phyloP scores from a whole-genome alignment of 2,113 vertebrate species.

The Chionis minor region DNA sequence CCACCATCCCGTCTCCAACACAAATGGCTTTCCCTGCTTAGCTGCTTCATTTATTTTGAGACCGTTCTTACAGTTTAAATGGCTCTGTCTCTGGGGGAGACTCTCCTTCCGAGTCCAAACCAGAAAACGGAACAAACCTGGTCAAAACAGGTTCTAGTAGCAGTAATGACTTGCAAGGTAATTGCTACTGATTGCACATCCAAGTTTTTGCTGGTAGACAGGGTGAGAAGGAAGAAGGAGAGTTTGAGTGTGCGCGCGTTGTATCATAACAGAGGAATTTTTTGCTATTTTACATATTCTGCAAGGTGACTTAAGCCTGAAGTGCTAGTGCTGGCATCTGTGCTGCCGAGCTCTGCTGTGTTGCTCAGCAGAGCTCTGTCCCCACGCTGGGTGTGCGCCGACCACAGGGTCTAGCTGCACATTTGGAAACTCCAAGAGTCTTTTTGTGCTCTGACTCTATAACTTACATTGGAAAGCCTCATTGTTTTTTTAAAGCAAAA shows the following conservation, averaged over 20 bases:
- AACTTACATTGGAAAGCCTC: not conserved
- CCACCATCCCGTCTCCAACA: not conserved
- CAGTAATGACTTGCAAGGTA: not conserved
- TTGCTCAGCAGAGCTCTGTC: not conserved
- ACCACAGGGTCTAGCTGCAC: not conserved
- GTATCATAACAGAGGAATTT: not conserved
- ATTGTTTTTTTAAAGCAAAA: not conserved
- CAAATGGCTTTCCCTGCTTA: not conserved
- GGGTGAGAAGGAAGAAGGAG: not conserved
- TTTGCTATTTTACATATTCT: not conserved
- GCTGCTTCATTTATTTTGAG: not conserved
- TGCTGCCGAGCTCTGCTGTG: not conserved
- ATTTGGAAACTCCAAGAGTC: not conserved
- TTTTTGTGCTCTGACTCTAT: not conserved
- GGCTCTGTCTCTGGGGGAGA: not conserved
- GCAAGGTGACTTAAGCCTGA: not conserved
- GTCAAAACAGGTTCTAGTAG: not conserved
- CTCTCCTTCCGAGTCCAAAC: not conserved
- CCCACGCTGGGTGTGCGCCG: not conserved
- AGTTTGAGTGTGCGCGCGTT: not conserved
- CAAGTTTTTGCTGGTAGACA: not conserved
- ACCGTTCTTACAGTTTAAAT: not conserved
- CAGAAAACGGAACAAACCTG: not conserved
- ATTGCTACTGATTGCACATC: rapidly evolving
- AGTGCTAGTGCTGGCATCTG: rapidly evolving